Percentiles rank a stretch among this genome's conserved stretches.
phyloP scores from a whole-genome alignment of 2,113 vertebrate species.

The Paratilapia polleni region DNA sequence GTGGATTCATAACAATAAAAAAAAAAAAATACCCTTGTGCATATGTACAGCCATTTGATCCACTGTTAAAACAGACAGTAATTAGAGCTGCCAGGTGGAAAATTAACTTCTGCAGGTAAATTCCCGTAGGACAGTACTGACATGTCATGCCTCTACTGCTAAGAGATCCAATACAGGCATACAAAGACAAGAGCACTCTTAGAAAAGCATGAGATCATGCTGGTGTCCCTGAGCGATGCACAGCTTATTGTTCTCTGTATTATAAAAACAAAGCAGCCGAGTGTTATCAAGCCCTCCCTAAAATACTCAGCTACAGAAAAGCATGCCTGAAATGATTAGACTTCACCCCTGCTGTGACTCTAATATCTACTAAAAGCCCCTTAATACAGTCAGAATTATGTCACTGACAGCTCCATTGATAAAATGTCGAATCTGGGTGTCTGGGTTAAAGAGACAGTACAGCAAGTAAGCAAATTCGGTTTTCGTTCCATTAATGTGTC shows the following conservation, averaged over 20 bases:
- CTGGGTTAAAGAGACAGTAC: not conserved
- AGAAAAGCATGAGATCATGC: not conserved
- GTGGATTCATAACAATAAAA: not conserved
- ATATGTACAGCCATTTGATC: not conserved
- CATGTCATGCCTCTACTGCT: not conserved
- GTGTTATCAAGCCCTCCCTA: not conserved
- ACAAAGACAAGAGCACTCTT: fast-evolving
- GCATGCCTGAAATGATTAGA: not conserved
- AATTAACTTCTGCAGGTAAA: not conserved
- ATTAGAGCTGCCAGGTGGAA: not conserved
- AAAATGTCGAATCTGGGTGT: not conserved
- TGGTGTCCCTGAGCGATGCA: not conserved
- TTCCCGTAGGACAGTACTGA: not conserved
- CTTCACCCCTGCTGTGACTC: not conserved
- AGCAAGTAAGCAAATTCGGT: not conserved
- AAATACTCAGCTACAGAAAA: not conserved
- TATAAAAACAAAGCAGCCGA: not conserved
- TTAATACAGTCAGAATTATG: conserved; percentile 4
- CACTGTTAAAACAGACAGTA: not conserved
- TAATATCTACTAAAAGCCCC: conserved; percentile 37
- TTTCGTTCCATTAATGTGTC: conserved; percentile 10
- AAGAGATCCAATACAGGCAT: not conserved
- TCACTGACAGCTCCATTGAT: not conserved
- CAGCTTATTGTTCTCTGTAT: not conserved
- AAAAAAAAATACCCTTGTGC: not conserved